Evolutionary conservation across 2,113 vertebrate genomes (phyloP), one percentile per base, ranked within the genome.

Genomic region (Caracal caracal): DNA sequence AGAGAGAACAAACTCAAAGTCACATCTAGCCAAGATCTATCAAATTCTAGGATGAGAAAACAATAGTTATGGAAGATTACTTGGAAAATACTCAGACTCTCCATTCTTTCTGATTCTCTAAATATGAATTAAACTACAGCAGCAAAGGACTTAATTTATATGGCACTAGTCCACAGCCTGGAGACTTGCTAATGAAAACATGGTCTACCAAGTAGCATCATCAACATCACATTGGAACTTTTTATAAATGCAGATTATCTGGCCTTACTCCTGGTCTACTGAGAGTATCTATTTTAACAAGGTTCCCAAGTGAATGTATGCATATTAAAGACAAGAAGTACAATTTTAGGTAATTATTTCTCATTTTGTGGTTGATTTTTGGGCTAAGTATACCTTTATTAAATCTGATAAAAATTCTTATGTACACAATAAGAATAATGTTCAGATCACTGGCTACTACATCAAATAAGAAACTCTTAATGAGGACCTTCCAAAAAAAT

Each of bases 1-100:
- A 78, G 26, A 80, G 12, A 90, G 33, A 88, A 93, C 43, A 90
- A 92, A 95, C 63, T 96, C 68, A 93, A 94, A 96, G 56, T 93
- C 68, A 78, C 65, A 78, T 59, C 51, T 78, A 84, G 63, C 9
- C n/a, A 87, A 92, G 49, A 81, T 81, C 59, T 93, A 95, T 90
- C 80, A 94, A 79, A 90, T 28, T 26, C 26, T 95, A 22, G 35
- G n/a, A 81, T 63, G 43, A 59, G 51, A 95, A 95, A 95, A 47
- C 33, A 92, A 75, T 22, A 61, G 28, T 88, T 83, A 90, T 3
- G 3, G 40, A 92, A 24, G 75, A 95, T 84, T 59, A 76, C 11
- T 92, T 84, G 71, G 33, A 89, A 94, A 90, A 71, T 51, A 82
- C 7, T 78, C 53, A 90, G 68, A 75, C 15, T 70, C n/a, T 28